These are phyloP conservation scores for Radopholus similis DNA, from an alignment of 1,140 invertebrate species.

Conservation along the genomic window DNA sequence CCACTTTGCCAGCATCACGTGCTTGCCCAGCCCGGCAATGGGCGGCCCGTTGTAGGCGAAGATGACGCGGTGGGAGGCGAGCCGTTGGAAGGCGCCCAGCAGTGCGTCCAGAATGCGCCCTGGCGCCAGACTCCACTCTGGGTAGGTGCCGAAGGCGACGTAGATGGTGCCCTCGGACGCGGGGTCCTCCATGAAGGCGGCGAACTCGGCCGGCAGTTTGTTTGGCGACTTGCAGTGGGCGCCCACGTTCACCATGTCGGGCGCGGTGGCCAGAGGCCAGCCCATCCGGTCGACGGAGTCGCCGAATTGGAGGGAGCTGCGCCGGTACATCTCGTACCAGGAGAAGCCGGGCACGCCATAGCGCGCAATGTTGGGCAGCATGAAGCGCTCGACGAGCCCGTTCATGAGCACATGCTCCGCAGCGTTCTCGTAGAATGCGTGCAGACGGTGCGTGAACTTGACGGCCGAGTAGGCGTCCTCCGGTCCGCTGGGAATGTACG, in stretches of 20 bases:
- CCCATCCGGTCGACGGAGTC: slow-evolving; percentile 19
- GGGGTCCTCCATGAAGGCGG: not conserved
- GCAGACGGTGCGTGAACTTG: not conserved
- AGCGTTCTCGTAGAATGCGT: slow-evolving; percentile 16
- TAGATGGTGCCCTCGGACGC: slow-evolving; percentile 34
- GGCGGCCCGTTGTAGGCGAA: slow-evolving; percentile 42
- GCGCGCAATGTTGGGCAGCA: slow-evolving; percentile 19
- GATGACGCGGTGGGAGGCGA: slow-evolving; percentile 39
- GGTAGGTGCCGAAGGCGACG: slow-evolving; percentile 43
- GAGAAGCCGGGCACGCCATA: slow-evolving; percentile 21
- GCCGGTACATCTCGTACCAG: slow-evolving; percentile 5
- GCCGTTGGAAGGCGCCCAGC: slow-evolving; percentile 20
- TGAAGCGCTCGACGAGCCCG: slow-evolving; percentile 1
- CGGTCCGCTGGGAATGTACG: slow-evolving; percentile 11
- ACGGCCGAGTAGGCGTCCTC: not conserved
- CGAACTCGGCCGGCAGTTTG: not conserved
- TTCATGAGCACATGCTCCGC: slow-evolving; percentile 15
- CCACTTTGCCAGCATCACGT: slow-evolving; percentile 35
- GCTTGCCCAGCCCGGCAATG: not conserved
- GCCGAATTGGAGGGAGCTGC: slow-evolving; percentile 3
- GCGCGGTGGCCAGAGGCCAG: slow-evolving; percentile 11
- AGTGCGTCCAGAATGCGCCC: slow-evolving; percentile 27
- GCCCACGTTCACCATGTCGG: slow-evolving; percentile 18
- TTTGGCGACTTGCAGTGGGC: slow-evolving; percentile 6
- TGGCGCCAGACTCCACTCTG: slow-evolving; percentile 40